Evolutionary conservation across 2,797 vertebrate genomes (phyloP), one percentile per base, ranked within the genome.

Genomic region (Acanthurus leucopareius): DNA sequence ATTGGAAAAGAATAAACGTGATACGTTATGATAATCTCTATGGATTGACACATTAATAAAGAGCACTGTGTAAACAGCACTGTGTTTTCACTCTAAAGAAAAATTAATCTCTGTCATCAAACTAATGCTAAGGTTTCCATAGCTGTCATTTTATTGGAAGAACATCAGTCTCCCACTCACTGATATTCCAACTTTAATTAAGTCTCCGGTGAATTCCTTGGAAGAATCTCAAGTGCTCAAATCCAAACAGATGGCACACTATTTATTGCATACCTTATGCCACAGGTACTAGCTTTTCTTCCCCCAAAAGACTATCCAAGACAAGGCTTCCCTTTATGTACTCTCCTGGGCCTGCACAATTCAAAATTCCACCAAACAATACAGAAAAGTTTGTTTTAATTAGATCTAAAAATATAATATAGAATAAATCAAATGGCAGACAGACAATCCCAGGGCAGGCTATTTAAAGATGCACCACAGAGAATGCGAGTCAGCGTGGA

Each of bases 151-250:
- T 82, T 73, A 85, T 79, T 89, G 87, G 86, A 88, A 72, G 38
- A 91, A 83, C 86, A 87, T 89, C 85, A 82, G 74, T 89, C 83
- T 86, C 63, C 72, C 58, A 74, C 86, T 83, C 64, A 65, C 84
- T 80, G 88, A 91, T 88, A 91, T 87, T 91, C 84, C 64, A 80
- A 88, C 88, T 92, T 94, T 95, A 94, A 95, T 94, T 92, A 92
- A 91, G 92, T 92, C 93, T 93, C 93, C 71, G 63, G 91, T 89
- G 91, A 87, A 44, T 85, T 88, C 62, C 76, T 83, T 89, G 89
- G 83, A 91, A 85, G 77, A 78, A 85, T 88, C 87, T 89, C 90
- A 86, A 84, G 80, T 85, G 86, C 88, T 90, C 77, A 69, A 79
- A 86, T 90, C 86, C 87, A 91, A 93, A 90, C 94, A 94, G 93